Base-by-base conservation (phyloP, 2,888 invertebrate species). In the Scrobipalpa costella region DNA sequence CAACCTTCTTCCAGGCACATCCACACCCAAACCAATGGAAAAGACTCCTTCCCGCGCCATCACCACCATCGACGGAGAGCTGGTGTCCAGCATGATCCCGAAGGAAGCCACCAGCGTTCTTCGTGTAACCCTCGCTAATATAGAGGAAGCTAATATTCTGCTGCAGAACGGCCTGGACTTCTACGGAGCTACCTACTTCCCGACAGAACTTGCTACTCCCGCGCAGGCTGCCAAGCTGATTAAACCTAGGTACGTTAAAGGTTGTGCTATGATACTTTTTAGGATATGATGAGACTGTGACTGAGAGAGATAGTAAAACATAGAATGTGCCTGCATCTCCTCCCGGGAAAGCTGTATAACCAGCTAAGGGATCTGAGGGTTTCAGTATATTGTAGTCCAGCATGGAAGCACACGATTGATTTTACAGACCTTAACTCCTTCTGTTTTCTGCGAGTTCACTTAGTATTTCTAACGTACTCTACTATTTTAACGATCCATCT, bases 111-210 rank as follows among this genome's bases (percentile, higher is more conserved):
- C 92, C 64, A 94, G 94, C 67, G 94, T 95, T 9, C 93, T 96
- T 50, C 93, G 96, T 65, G 93, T 96, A 64, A 96, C 96, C 0
- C 86, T 96, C 69, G 96, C 96, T 64, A 95, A 93, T 64, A 92
- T 95, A 68, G 95, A 96, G 71, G 96, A 96, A 77, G 95, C 94
- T 72, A 95, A 95, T 83, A 94, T 94, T 74, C 90, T 97, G 63
- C 92, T 97, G 64, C 96, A 96, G 84, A 96, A 96, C 76, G 97
- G 97, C 0, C 90, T 97, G 65, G 96, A 97, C 86, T 97, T 97
- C 90, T 97, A 96, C 80, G 96, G 96, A 19, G 96, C 97, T 55
- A 97, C 97, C 27, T 96, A 95, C 90, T 97, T 97, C 87, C 96
- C 96, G 59, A 96, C 96, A 3, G 96, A 96, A 81, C 93, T 95